A percentile compares a stretch with the other conserved stretches of the same genome.
Evolutionary conservation across 2,797 vertebrate genomes (phyloP).

Genomic region (Florisuga fusca): DNA sequence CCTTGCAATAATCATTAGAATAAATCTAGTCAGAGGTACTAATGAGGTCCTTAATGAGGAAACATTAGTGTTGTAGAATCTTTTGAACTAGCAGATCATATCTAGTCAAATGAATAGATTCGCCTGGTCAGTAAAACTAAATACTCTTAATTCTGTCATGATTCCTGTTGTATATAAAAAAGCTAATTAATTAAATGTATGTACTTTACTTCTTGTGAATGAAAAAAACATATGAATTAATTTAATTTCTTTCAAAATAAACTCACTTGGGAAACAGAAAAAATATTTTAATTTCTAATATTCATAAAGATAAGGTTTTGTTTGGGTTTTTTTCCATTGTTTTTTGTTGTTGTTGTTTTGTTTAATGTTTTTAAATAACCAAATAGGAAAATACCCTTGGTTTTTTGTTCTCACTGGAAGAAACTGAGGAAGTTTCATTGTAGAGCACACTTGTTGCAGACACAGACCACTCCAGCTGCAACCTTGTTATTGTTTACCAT

Average conservation of each 20-base stretch:
- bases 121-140: not conserved
- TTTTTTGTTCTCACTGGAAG: not conserved
- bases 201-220: not conserved
- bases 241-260: not conserved
- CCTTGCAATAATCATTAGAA: not conserved
- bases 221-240: fast-evolving
- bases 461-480: not conserved
- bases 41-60: not conserved
- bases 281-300: not conserved
- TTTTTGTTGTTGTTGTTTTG: too few relatives aligned
- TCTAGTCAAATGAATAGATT: not conserved
- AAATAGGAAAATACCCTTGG: not conserved
- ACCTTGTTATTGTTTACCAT: not conserved
- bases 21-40: not conserved
- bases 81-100: not conserved
- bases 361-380: too few relatives aligned
- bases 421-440: not conserved
- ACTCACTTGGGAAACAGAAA: not conserved
- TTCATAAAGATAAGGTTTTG: not conserved
- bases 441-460: not conserved
- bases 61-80: not conserved
- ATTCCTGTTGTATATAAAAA: not conserved
- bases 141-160: not conserved
- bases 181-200: not conserved
- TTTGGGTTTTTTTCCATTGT: not conserved